These are phyloP conservation scores for Latheticus oryzae DNA, from an alignment of 2,888 invertebrate species.

Conservation along the genomic window DNA sequence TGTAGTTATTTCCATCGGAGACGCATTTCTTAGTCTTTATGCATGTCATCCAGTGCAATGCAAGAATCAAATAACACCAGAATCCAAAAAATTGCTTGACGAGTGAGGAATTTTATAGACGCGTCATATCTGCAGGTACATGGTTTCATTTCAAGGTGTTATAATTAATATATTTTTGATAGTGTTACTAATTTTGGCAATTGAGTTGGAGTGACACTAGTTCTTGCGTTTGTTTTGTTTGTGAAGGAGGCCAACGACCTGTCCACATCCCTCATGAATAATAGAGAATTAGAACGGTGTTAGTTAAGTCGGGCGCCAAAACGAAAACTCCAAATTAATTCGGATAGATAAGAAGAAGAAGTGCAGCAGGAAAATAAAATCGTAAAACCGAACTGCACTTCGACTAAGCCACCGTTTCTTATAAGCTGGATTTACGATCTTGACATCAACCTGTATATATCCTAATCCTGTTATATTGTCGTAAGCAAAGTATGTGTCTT, in stretches of 20 bases:
- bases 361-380: slow-evolving; percentile 28
- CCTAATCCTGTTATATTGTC: slow-evolving; percentile 39
- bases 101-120: slow-evolving; percentile 18
- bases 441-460: slow-evolving; percentile 35
- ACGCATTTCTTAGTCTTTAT: no score
- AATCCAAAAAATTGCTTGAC: slow-evolving; percentile 14
- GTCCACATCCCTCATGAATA: slow-evolving; percentile 5
- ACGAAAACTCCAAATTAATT: slow-evolving; percentile 24
- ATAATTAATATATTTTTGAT: no score
- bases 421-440: slow-evolving; percentile 37
- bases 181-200: no score
- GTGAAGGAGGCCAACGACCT: slow-evolving; percentile 12
- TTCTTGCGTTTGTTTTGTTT: no score
- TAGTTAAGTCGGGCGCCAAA: slow-evolving; percentile 23
- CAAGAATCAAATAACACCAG: slow-evolving; percentile 15
- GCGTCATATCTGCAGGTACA: no score
- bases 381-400: slow-evolving; percentile 21
- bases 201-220: no score
- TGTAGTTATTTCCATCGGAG: no score
- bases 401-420: slow-evolving; percentile 33
- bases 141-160: no score
- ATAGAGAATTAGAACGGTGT: slow-evolving; percentile 24
- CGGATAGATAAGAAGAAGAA: slow-evolving; percentile 25
- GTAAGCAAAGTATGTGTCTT: slow-evolving; percentile 32
- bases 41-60: slow-evolving; percentile 4